These are phyloP conservation scores for Temnothorax ravouxi DNA, from an alignment of 2,888 invertebrate genomes.

Conservation along the genomic window DNA sequence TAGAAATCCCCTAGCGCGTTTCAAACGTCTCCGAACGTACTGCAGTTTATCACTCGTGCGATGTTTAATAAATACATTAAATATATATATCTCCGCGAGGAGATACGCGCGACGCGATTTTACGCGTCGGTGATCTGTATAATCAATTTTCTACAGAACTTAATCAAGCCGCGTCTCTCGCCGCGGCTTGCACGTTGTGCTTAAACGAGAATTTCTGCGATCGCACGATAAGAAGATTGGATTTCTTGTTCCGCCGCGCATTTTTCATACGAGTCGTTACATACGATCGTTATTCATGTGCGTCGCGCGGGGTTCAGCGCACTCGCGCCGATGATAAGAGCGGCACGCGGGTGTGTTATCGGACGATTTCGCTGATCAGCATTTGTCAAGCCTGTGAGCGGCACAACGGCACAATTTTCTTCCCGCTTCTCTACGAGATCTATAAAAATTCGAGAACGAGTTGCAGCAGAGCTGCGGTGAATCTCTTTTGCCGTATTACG, in stretches of 20 bases:
- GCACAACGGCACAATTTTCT: not conserved
- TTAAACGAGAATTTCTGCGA: not conserved
- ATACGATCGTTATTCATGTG: conserved; percentile 22
- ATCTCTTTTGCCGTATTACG: not conserved
- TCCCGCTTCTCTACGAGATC: not conserved
- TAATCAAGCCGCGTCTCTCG: conserved; percentile 5
- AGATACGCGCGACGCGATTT: not conserved
- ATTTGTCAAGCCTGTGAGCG: conserved; percentile 27
- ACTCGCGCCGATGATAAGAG: too few species aligned
- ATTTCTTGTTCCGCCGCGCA: conserved; percentile 21
- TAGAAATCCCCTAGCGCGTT: not conserved
- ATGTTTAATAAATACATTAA: conserved; percentile 1
- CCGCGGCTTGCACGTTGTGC: too few species aligned
- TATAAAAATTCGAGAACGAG: conserved; percentile 25
- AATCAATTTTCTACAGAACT: conserved; percentile 30
- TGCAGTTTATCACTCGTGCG: not conserved
- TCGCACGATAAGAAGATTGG: conserved; percentile 43
- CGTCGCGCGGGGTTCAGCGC: not conserved
- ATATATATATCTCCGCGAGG: not conserved
- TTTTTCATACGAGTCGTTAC: conserved; percentile 17
- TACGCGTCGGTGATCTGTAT: not conserved
- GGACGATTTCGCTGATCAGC: conserved; percentile 39
- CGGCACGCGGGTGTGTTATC: conserved; percentile 11
- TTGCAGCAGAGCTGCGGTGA: not conserved
- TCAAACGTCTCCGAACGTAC: not conserved